Conservation (phyloP, 2,888 invertebrate species). For the Masnerella sp. region DNA sequence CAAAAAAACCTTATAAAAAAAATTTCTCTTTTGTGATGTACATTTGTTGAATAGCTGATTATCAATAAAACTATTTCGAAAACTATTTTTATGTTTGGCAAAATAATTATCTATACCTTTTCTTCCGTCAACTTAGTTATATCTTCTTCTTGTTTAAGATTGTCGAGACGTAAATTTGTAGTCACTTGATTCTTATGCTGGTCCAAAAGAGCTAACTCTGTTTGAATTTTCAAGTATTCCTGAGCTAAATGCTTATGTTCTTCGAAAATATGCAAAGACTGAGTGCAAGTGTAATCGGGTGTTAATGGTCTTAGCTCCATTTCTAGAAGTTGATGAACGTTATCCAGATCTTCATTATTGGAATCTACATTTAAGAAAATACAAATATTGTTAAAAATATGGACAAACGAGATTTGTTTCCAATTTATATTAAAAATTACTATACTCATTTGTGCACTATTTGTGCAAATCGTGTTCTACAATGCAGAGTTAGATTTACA, state of each 20-base stretch:
- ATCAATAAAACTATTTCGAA: too few species aligned
- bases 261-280: slow-evolving; percentile 91
- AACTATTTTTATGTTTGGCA: too few species aligned
- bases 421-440: background rate
- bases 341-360: slow-evolving; percentile 79
- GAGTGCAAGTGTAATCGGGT: slow-evolving; percentile 83
- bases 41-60: too few species aligned
- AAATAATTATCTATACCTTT: slow-evolving; percentile 80
- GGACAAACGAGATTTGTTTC: background rate
- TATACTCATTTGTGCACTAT: too few species aligned
- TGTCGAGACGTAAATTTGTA: slow-evolving; percentile 78
- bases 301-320: slow-evolving; percentile 90
- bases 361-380: slow-evolving; percentile 13
- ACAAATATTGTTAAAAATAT: background rate
- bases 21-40: too few species aligned
- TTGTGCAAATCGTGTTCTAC: too few species aligned
- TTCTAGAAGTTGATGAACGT: slow-evolving; percentile 88
- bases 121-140: slow-evolving; percentile 84
- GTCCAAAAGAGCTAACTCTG: slow-evolving; percentile 88
- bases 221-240: slow-evolving; percentile 93
- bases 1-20: too few species aligned
- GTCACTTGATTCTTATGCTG: slow-evolving; percentile 88
- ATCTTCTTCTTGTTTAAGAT: slow-evolving; percentile 81
- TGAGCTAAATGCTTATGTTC: slow-evolving; percentile 93
- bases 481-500: too few species aligned